Evolutionary conservation across 2,797 vertebrate species (phyloP).

Genomic region (Diplodus puntazzo): DNA sequence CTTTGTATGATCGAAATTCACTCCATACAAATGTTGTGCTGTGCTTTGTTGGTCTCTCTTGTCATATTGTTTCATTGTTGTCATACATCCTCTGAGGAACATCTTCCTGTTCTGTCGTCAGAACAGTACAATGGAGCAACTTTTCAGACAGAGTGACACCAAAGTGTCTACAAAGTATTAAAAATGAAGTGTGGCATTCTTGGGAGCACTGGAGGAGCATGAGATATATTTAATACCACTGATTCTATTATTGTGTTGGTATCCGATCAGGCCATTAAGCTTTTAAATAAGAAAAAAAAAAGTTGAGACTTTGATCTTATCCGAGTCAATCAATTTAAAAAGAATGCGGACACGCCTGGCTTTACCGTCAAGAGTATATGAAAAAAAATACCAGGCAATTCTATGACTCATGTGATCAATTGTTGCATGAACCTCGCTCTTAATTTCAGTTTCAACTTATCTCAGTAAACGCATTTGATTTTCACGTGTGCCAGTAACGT

Average conservation of each 20-base stretch:
- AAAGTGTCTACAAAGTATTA: slow-evolving; percentile 43
- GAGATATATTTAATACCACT: slow-evolving; percentile 29
- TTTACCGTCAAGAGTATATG: slow-evolving; percentile 16
- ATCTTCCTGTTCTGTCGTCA: slow-evolving; percentile 49
- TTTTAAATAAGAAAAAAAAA: background rate
- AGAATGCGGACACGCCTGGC: background rate
- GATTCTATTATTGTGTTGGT: background rate
- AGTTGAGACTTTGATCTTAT: slow-evolving; percentile 12
- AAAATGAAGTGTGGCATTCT: slow-evolving; percentile 41
- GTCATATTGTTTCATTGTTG: slow-evolving; percentile 30
- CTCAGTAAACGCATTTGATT: slow-evolving; percentile 1
- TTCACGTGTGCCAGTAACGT: background rate
- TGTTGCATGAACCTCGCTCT: background rate
- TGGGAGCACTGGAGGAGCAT: slow-evolving; percentile 18
- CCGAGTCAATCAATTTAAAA: background rate
- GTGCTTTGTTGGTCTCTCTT: slow-evolving; percentile 22
- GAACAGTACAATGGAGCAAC: slow-evolving; percentile 30
- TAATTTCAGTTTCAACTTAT: slow-evolving; percentile 17
- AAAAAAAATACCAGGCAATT: slow-evolving; percentile 27
- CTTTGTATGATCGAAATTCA: background rate
- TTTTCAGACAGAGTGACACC: slow-evolving; percentile 38
- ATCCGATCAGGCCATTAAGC: background rate
- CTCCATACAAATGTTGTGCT: slow-evolving; percentile 2
- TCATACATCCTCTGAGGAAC: slow-evolving; percentile 31
- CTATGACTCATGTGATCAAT: slow-evolving; percentile 28